Base-by-base conservation (phyloP, 2,113 vertebrate genomes). In the Atractosteus spatula region DNA sequence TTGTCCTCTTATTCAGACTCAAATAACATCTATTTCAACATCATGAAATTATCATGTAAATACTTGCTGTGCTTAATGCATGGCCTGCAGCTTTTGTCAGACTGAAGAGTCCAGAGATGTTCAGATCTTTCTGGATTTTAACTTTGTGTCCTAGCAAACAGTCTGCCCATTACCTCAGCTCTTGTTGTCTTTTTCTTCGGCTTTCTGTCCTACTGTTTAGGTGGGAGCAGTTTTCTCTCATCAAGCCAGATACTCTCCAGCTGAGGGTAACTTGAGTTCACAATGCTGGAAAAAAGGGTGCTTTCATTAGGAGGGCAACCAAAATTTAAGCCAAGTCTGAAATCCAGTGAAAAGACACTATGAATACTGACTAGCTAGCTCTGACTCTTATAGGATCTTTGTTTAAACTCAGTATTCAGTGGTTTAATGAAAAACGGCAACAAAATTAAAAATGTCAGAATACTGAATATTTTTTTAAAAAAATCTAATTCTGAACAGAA, bases 131-230 rank as follows among this genome's bases (percentile, higher is more conserved):
- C 29, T 29, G 29, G 29, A 29, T 29, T 29, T 29, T 29, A 29
- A 29, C 29, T 29, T 29, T 29, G 29, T 29, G 29, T 29, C 29
- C 29, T 29, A 29, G 29, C 29, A 29, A 29, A 29, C 29, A 29
- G 56, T 59, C 72, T 67, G 79, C 83, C 86, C 88, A 86, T 88
- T 88, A 89, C 85, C 78, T 91, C 89, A 91, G 12, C 56, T 51
- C 47, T 51, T 5, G 10, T 51, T 51, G 5, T 10, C 47, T 51
- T 51, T 51, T 51, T 51, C 10, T 51, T 10, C 47, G 5, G 10
- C 17, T 64, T 76, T 82, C 88, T 88, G 87, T 89, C 85, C 85
- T 85, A 83, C 80, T 78, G 81, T 29, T 29, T 82, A 66, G 75
- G 70, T 79, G 68, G 79, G 73, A 66, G 71, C 69, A 44, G 79